Percentiles rank a stretch among this genome's conserved stretches.
Evolutionary conservation across 1,140 invertebrate genomes (phyloP).

Genomic region (Cydia fagiglandana): DNA sequence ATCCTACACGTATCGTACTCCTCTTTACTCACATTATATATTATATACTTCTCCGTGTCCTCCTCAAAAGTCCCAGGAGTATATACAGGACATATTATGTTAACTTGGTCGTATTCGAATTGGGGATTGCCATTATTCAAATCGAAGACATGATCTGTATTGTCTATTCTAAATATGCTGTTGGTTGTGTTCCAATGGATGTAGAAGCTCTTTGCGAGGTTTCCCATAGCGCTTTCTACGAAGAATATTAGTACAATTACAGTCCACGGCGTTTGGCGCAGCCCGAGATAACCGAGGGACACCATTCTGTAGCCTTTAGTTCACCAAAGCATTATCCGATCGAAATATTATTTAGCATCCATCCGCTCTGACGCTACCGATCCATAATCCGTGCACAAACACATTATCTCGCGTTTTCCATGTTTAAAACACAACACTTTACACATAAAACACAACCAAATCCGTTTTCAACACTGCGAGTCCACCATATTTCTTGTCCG

Average conservation of each 20-base stretch:
- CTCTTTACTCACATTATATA: constrained; percentile 97
- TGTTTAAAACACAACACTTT: constrained; percentile 55
- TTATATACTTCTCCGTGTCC: constrained; percentile 96
- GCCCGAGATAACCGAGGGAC: constrained; percentile 66
- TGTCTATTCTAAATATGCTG: constrained; percentile 97
- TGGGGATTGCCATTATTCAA: constrained; percentile 96
- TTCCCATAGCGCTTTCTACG: constrained; percentile 89
- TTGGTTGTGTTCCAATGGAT: constrained; percentile 93
- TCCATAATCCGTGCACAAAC: constrained; percentile 63
- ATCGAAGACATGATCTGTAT: constrained; percentile 98
- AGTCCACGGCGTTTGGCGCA: constrained; percentile 72
- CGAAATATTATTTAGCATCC: constrained; percentile 39
- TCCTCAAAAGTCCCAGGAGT: constrained; percentile 92
- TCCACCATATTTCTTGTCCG: constrained; percentile 71
- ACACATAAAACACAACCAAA: constrained; percentile 65
- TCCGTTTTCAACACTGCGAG: constrained; percentile 56
- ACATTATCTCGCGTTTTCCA: constrained; percentile 49
- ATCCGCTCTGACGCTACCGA: constrained; percentile 40
- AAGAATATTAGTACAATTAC: constrained; percentile 84
- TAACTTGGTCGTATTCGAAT: constrained; percentile 97
- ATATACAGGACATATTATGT: constrained; percentile 97
- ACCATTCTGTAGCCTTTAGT: constrained; percentile 66
- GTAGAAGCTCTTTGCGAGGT: constrained; percentile 90
- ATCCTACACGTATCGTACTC: constrained; percentile 97
- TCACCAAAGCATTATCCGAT: constrained; percentile 63